phyloP scores from a whole-genome alignment of 53 echinoderm and acorn worm species.

The Holothuria scabra region DNA sequence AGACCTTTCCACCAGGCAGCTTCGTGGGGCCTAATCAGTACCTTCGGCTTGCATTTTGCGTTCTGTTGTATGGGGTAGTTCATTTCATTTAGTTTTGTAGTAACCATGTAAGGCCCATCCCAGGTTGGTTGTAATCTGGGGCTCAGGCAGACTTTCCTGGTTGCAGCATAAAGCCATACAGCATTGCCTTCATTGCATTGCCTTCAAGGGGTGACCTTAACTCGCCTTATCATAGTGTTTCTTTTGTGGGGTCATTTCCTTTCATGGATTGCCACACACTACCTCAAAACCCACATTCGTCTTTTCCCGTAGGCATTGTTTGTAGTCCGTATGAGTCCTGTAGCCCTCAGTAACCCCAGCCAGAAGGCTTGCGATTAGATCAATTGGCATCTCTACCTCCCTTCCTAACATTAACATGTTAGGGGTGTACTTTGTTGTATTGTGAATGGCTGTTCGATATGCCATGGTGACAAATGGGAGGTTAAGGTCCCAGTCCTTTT shows the following conservation, averaged over 20 bases:
- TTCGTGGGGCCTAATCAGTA: not conserved
- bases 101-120: too few species aligned
- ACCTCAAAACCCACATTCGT: not conserved
- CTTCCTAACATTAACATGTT: constrained; percentile 28
- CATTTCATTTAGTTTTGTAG: not conserved
- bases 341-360: not conserved
- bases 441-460: not conserved
- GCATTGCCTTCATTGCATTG: too few species aligned
- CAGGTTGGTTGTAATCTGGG: too few species aligned
- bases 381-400: not conserved
- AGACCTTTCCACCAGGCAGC: not conserved
- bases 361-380: not conserved
- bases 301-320: not conserved
- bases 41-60: constrained; percentile 1
- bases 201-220: too few species aligned
- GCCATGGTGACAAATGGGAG: constrained; percentile 2
- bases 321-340: not conserved
- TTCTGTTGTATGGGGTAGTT: not conserved
- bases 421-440: too few species aligned
- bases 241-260: constrained; percentile 2
- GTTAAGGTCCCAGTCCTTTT: not conserved
- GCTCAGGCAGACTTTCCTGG: too few species aligned
- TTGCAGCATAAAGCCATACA: not conserved
- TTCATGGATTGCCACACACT: not conserved
- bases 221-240: too few species aligned